These are phyloP conservation scores for Microtus ochrogaster DNA, from an alignment of 2,113 vertebrate species.

Conservation along the genomic window DNA sequence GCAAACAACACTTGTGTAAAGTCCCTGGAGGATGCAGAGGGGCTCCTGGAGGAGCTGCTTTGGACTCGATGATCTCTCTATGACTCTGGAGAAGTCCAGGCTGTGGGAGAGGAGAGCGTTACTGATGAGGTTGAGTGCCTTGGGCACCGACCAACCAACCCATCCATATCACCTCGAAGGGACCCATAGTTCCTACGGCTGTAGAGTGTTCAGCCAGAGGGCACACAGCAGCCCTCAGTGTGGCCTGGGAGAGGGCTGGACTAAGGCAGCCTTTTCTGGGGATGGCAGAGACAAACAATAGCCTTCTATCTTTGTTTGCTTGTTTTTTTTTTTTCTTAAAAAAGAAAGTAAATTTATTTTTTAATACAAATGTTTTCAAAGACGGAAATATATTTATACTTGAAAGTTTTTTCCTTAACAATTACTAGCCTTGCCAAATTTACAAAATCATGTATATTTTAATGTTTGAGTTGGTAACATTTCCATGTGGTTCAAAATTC, in stretches of 20 bases:
- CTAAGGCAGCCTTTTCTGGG: background rate
- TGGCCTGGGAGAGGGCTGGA: background rate
- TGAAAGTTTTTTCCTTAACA: background rate
- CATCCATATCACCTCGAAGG: rapidly evolving
- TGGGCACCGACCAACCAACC: background rate
- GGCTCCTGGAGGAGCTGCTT: background rate
- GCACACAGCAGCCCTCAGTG: background rate
- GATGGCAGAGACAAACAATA: background rate
- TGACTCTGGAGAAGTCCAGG: background rate
- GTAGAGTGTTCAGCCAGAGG: background rate
- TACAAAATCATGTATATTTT: background rate
- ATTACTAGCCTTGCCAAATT: background rate
- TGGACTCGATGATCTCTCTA: background rate
- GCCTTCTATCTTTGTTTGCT: background rate
- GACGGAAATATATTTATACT: background rate
- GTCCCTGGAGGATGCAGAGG: background rate
- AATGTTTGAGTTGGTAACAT: background rate
- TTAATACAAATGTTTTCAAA: background rate
- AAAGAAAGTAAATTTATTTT: background rate
- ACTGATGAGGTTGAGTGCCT: background rate
- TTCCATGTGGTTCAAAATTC: background rate
- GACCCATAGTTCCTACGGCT: background rate
- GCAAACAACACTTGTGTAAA: background rate
- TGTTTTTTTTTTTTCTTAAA: background rate
- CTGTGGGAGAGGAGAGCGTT: background rate